phyloP scores from a whole-genome alignment of 2,888 invertebrate species.

The Xestobium rufovillosum region DNA sequence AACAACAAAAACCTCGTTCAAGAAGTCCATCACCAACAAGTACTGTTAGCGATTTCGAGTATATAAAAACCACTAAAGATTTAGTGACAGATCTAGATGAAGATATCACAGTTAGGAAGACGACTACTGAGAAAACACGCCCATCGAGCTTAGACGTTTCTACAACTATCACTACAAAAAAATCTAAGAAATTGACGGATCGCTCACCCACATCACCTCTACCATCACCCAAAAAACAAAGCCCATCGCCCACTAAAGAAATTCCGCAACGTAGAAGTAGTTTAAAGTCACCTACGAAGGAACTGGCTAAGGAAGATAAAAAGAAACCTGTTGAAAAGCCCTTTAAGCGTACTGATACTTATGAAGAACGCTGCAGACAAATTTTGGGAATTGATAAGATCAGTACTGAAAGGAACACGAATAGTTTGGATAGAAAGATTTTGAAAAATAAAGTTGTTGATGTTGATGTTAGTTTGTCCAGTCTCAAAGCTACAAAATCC shows the following conservation, averaged over 20 bases:
- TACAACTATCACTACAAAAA: conserved; percentile 24
- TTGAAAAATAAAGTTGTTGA: conserved; percentile 4
- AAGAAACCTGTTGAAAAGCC: conserved; percentile 47
- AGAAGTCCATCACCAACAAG: conserved; percentile 32
- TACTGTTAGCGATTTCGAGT: conserved; percentile 50
- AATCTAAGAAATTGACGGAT: conserved; percentile 31
- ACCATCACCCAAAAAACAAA: background rate
- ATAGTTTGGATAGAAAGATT: conserved; percentile 4
- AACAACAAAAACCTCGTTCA: conserved; percentile 28
- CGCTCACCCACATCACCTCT: conserved; percentile 35
- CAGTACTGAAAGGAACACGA: conserved; percentile 25
- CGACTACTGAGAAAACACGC: conserved; percentile 8
- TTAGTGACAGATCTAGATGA: conserved; percentile 37
- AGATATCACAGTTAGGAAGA: conserved; percentile 18
- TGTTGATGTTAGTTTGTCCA: background rate
- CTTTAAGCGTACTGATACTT: conserved; percentile 61
- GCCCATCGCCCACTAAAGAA: conserved; percentile 16
- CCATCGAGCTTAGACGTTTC: conserved; percentile 11
- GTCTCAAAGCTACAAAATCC: background rate
- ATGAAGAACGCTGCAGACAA: conserved; percentile 63
- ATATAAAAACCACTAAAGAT: conserved; percentile 30
- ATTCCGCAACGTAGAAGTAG: conserved; percentile 15
- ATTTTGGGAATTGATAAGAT: conserved; percentile 57
- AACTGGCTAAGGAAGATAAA: conserved; percentile 24
- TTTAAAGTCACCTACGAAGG: conserved; percentile 22